Percentiles rank a stretch among this genome's conserved stretches.
These are phyloP conservation scores for Acholoe squamosa DNA, from an alignment of 2,888 invertebrate genomes.

Conservation along the genomic window DNA sequence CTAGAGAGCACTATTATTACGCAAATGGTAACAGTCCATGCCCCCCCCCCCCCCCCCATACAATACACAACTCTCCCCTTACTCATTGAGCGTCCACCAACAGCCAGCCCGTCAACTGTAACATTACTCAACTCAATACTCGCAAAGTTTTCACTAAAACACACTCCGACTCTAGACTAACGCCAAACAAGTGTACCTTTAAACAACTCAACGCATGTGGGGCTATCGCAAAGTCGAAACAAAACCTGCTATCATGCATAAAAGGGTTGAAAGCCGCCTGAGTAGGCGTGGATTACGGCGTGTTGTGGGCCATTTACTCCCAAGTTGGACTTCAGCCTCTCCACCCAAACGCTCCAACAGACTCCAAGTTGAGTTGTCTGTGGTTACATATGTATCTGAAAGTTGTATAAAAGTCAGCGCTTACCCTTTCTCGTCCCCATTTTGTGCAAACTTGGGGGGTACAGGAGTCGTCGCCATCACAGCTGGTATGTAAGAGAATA, in stretches of 20 bases:
- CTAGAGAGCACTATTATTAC: neutral
- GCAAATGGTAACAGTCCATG: neutral
- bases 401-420: conserved; percentile 34
- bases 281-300: neutral
- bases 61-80: neutral
- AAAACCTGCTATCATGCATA: neutral
- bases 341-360: neutral
- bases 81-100: neutral
- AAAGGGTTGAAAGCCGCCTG: neutral
- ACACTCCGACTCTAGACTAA: neutral
- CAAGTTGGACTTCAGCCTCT: neutral
- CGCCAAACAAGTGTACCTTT: neutral
- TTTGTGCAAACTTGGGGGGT: conserved; percentile 56
- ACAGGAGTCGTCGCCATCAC: conserved; percentile 55
- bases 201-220: neutral
- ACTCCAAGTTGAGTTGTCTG: too few species aligned
- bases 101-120: neutral
- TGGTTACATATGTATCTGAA: neutral
- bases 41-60: neutral
- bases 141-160: neutral
- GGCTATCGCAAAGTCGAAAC: neutral
- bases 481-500: neutral
- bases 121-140: neutral
- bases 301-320: neutral
- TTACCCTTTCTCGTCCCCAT: conserved; percentile 68